Percentiles rank a stretch among this genome's conserved stretches.
These are phyloP conservation scores for Numenius arquata DNA, from an alignment of 2,113 vertebrate genomes.

Conservation along the genomic window DNA sequence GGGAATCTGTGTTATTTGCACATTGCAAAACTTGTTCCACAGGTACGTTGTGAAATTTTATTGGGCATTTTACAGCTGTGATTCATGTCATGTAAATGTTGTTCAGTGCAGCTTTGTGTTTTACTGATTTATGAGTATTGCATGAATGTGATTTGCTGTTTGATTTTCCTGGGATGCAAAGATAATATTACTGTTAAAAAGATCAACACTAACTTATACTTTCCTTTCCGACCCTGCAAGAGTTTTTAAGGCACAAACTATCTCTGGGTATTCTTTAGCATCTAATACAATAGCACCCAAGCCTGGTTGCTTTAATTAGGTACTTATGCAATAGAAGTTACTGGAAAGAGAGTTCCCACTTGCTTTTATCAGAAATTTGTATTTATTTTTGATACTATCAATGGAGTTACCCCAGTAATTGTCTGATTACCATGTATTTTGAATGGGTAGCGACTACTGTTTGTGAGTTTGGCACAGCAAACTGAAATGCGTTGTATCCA, in stretches of 20 bases:
- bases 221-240: neutral
- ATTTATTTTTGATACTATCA: neutral
- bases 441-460: neutral
- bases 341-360: neutral
- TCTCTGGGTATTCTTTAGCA: neutral
- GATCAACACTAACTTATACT: neutral
- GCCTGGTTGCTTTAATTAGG: neutral
- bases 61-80: slow-evolving; percentile 48
- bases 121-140: slow-evolving; percentile 23
- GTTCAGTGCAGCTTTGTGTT: slow-evolving; percentile 17
- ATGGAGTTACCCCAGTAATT: neutral
- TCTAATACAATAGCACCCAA: neutral
- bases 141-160: neutral
- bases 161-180: slow-evolving; percentile 19
- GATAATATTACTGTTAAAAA: neutral
- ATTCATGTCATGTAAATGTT: slow-evolving; percentile 38
- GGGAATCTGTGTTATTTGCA: slow-evolving; percentile 52
- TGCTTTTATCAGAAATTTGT: neutral
- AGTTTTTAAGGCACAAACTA: neutral
- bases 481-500: neutral
- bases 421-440: neutral
- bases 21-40: slow-evolving; percentile 59
- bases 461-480: neutral
- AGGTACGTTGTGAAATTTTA: slow-evolving; percentile 65
- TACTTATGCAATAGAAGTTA: neutral